Percentiles rank a stretch among this genome's conserved stretches.
phyloP scores from a whole-genome alignment of 2,888 invertebrate genomes.

The Carterocephalus palaemon region DNA sequence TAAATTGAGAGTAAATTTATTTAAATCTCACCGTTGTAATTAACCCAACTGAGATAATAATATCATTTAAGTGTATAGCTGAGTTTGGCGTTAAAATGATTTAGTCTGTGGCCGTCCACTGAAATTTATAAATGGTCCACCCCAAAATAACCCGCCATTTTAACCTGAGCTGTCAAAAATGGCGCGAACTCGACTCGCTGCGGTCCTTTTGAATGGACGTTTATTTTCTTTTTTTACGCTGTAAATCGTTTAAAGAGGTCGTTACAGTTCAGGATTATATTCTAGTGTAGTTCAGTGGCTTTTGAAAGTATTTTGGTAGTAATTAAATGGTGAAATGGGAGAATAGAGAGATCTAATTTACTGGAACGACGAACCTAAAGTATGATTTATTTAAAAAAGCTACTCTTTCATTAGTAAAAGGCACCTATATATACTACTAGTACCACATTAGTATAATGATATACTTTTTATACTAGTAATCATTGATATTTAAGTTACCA shows the following conservation, averaged over 20 bases:
- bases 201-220: conserved; percentile 22
- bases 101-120: conserved; percentile 52
- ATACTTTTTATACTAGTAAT: too few species aligned
- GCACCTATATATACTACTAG: too few species aligned
- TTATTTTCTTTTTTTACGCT: conserved; percentile 32
- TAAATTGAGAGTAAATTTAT: too few species aligned
- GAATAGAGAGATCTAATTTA: conserved; percentile 28
- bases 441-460: too few species aligned
- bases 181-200: conserved; percentile 1
- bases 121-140: conserved; percentile 55
- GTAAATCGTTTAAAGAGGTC: conserved; percentile 49
- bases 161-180: conserved; percentile 30
- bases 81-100: conserved; percentile 72
- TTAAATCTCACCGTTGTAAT: conserved; percentile 2
- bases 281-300: conserved; percentile 41
- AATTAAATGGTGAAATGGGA: conserved; percentile 50
- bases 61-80: conserved; percentile 4
- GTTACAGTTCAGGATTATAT: conserved; percentile 47
- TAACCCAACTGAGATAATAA: conserved; percentile 1
- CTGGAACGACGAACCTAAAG: conserved; percentile 27
- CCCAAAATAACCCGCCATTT: conserved; percentile 51
- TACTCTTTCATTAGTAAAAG: too few species aligned
- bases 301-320: conserved; percentile 47
- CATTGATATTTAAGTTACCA: too few species aligned
- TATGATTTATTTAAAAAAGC: conserved; percentile 8